These are phyloP conservation scores for Sylvia atricapilla DNA, from an alignment of 2,113 vertebrate genomes.

Conservation along the genomic window DNA sequence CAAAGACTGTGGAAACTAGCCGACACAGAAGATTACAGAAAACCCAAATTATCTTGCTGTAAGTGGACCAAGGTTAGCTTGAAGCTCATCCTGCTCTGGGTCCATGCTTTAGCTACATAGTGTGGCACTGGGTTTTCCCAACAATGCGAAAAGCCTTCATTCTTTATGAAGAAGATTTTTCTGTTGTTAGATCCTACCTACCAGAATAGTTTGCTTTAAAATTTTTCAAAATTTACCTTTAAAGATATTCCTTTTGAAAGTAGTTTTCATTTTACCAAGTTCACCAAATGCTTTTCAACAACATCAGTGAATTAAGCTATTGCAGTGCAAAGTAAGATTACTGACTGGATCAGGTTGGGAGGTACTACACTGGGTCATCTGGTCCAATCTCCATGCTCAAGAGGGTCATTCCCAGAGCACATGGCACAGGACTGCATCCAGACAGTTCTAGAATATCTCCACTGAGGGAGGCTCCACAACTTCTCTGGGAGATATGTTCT, in stretches of 20 bases:
- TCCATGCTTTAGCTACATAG: background rate
- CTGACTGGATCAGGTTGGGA: background rate
- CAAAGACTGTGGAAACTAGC: background rate
- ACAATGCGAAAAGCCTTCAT: rapidly evolving
- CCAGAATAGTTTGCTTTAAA: background rate
- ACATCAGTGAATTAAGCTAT: background rate
- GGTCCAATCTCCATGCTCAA: background rate
- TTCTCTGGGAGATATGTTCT: background rate
- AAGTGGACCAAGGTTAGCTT: background rate
- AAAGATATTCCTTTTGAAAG: background rate
- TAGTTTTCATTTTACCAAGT: background rate
- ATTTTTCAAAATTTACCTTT: background rate
- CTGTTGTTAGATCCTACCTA: background rate
- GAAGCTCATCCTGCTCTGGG: background rate
- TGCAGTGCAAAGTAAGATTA: background rate
- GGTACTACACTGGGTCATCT: background rate
- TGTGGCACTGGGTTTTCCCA: background rate
- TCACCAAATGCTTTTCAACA: background rate
- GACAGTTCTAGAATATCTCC: background rate
- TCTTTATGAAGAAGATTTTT: background rate
- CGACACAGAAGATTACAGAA: background rate
- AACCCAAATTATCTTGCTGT: background rate
- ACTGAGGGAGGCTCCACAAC: background rate
- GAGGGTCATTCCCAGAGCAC: background rate
- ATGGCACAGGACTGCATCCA: background rate